Evolutionary conservation across 2,888 invertebrate genomes (phyloP).

Genomic region (Lycophotia porphyrea): DNA sequence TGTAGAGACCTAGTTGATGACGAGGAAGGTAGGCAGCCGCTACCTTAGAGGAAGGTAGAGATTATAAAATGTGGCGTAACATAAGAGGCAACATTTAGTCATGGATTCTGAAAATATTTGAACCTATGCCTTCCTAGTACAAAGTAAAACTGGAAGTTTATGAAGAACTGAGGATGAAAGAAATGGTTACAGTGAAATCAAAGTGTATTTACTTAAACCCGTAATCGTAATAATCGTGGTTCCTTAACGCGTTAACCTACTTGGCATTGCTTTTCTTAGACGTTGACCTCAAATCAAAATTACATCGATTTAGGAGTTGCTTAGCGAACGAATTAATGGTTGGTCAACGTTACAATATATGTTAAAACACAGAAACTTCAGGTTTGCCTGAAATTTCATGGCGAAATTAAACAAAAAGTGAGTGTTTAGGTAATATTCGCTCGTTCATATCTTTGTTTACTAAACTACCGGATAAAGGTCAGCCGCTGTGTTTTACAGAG

Average conservation of each 20-base stretch:
- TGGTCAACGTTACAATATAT: not conserved
- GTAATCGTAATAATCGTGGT: constrained; percentile 51
- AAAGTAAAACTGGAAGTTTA: constrained; percentile 3
- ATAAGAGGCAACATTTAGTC: not conserved
- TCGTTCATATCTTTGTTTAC: constrained; percentile 47
- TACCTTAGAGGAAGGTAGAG: not conserved
- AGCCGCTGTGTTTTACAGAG: constrained; percentile 22
- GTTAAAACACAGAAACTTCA: constrained; percentile 6
- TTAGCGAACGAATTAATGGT: constrained; percentile 12
- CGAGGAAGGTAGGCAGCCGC: not conserved
- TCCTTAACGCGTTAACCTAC: constrained; percentile 62
- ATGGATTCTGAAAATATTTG: not conserved
- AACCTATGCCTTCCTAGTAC: not conserved
- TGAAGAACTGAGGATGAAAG: constrained; percentile 12
- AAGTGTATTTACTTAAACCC: constrained; percentile 50
- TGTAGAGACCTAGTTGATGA: constrained; percentile 16
- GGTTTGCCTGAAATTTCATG: not conserved
- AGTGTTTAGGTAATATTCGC: not conserved
- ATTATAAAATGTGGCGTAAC: not conserved
- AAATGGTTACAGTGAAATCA: constrained; percentile 43
- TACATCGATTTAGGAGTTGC: constrained; percentile 36
- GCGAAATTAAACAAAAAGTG: constrained; percentile 6
- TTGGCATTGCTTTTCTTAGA: constrained; percentile 62
- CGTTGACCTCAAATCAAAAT: constrained; percentile 60
- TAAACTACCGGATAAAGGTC: constrained; percentile 36